Conservation (phyloP, 2,113 vertebrate genomes). For the Xenopus laevis region DNA sequence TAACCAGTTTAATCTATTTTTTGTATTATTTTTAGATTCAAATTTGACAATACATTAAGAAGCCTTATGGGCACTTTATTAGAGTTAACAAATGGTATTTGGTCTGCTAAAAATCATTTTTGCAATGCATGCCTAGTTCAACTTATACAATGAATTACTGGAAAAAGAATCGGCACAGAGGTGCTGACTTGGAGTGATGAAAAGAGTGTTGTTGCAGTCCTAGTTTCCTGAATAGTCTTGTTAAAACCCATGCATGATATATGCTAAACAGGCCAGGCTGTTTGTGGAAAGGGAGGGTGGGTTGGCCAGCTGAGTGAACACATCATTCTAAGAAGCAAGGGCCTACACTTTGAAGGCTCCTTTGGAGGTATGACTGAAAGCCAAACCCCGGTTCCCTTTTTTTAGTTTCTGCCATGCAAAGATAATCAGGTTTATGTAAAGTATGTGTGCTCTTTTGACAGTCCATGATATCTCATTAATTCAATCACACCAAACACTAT, state of each 20-base stretch:
- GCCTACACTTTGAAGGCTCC: constrained; percentile 78
- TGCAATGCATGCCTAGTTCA: constrained; percentile 70
- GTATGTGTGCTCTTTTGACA: constrained; percentile 99
- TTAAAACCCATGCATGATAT: constrained; percentile 85
- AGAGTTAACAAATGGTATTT: constrained; percentile 65
- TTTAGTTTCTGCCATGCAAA: constrained; percentile 96
- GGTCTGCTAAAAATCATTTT: constrained; percentile 61
- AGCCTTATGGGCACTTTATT: constrained; percentile 55
- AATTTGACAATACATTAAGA: too few relatives aligned
- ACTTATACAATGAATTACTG: constrained; percentile 69
- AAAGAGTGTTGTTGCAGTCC: constrained; percentile 75
- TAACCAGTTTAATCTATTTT: too few relatives aligned
- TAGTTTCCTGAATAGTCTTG: constrained; percentile 86
- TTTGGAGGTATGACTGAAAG: constrained; percentile 78
- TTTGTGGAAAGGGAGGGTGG: constrained; percentile 69
- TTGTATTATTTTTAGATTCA: too few relatives aligned
- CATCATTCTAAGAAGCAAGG: constrained; percentile 70
- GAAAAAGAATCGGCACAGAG: constrained; percentile 67
- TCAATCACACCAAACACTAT: constrained; percentile 97
- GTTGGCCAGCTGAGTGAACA: constrained; percentile 68
- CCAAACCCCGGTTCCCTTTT: constrained; percentile 67
- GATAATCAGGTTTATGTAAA: constrained; percentile 99
- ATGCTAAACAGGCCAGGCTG: constrained; percentile 76
- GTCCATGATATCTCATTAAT: constrained; percentile 98
- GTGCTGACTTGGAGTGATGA: constrained; percentile 65